Conservation (phyloP, 2,113 vertebrate species). For the Ceuthmochares aereus region DNA sequence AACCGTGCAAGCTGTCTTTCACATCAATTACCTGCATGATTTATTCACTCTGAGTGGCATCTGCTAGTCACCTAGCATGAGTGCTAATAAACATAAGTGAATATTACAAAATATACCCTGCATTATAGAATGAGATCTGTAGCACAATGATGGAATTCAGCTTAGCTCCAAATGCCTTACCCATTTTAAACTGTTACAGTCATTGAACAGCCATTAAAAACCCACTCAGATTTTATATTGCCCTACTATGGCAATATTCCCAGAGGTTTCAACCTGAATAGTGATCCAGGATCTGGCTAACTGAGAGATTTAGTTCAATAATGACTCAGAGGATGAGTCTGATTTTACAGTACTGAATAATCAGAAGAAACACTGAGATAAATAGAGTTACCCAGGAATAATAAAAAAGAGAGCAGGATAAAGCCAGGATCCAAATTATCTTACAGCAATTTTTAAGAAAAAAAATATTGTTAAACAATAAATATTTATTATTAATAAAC, state of each 20-base stretch:
- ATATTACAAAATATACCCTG: not conserved
- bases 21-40: slow-evolving; percentile 20
- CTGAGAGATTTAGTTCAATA: slow-evolving; percentile 15
- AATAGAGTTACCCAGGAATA: slow-evolving; percentile 12
- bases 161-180: not conserved
- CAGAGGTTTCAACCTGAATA: slow-evolving; percentile 15
- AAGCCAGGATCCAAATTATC: not conserved
- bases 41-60: slow-evolving; percentile 48
- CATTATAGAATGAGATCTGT: not conserved
- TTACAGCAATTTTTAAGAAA: not conserved
- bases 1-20: not conserved
- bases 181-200: not conserved
- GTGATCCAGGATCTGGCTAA: slow-evolving; percentile 35
- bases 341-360: slow-evolving; percentile 15
- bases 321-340: slow-evolving; percentile 19
- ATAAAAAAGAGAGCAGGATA: not conserved
- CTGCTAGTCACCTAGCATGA: not conserved
- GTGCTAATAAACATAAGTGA: not conserved
- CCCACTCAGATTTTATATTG: not conserved
- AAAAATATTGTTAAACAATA: not conserved
- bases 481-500: not conserved
- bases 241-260: slow-evolving; percentile 19
- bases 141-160: not conserved
- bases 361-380: not conserved
- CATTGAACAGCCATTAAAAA: slow-evolving; percentile 39